phyloP scores from a whole-genome alignment of 2,113 vertebrate species.

The Dasyurus viverrinus region DNA sequence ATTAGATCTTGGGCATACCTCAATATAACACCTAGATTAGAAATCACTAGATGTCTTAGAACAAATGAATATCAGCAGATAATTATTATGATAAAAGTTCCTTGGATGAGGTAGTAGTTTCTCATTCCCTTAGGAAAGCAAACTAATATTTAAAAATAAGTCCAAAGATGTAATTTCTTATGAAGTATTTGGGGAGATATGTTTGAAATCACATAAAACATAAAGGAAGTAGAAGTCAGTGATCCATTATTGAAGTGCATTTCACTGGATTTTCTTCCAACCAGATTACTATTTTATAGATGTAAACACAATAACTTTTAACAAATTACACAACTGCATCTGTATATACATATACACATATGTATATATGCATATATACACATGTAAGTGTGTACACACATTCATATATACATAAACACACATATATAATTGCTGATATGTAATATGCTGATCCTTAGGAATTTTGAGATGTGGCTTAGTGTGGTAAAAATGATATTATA shows the following conservation, averaged over 20 bases:
- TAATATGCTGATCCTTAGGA: background rate
- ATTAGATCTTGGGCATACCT: slow-evolving; percentile 29
- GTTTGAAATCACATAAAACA: background rate
- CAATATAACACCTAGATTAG: slow-evolving; percentile 31
- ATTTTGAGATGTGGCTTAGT: background rate
- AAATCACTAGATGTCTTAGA: slow-evolving; percentile 4
- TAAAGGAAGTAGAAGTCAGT: background rate
- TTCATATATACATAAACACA: no score
- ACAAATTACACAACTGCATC: background rate
- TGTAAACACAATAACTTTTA: background rate
- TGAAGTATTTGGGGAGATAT: background rate
- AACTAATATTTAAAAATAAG: background rate
- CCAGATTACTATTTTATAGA: background rate
- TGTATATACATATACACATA: no score
- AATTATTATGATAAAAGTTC: slow-evolving; percentile 40
- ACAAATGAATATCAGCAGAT: slow-evolving; percentile 18
- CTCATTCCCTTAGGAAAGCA: slow-evolving; percentile 20
- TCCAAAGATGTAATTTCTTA: background rate
- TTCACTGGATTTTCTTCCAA: background rate
- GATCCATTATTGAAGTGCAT: background rate
- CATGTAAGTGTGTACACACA: no score
- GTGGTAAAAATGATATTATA: no score
- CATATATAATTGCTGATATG: no score
- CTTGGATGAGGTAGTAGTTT: slow-evolving; percentile 19
- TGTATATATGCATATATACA: no score